Evolutionary conservation across 2,888 invertebrate species (phyloP), one percentile per base, ranked within the genome.

Genomic region (Chesias legatella): DNA sequence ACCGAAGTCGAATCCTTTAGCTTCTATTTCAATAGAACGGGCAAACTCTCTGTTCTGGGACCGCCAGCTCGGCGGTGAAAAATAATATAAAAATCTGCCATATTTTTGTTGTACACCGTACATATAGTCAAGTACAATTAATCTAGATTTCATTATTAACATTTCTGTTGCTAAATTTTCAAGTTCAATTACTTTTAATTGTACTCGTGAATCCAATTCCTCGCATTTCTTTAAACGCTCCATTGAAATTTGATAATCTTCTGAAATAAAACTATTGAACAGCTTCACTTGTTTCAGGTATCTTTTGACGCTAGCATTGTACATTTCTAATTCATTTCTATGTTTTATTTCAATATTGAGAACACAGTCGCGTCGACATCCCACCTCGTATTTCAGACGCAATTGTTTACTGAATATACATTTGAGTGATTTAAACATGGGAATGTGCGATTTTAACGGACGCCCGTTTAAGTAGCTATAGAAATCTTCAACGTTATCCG

Each of bases 31-130:
- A 11, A 82, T 45, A 7, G 88, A 86, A 21, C 55, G 66, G 9
- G 88, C 86, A 54, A 86, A 88, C 33, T 79, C 76, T 58, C 91
- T 90, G 55, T 91, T 75, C 46, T 82, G 71, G 25, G 69, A 64
- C 11, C 91, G 82, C 92, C 92, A 92, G 17, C 81, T 76, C 26
- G 90, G 82, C 1, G 92, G 92, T 24, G 92, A 91, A n/a, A 93
- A 72, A 58, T 90, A 88, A 66, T 90, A 91, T n/a, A 93, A 74
- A 75, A 93, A 93, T 56, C 90, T 88, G 35, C 92, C 92, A 67
- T 92, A 93, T 70, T 91, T 90, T 64, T 91, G 92, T 41, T 90
- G 90, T 29, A 89, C 74, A 32, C 89, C 69, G 86, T 92, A 93
- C 50, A 85, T 86, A 58, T 92, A 92, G 56, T 92, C 92, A 38